Percentiles rank a stretch among this genome's conserved stretches.
Evolutionary conservation across 1,140 invertebrate genomes (phyloP).

Genomic region (Phenacoccus solenopsis): DNA sequence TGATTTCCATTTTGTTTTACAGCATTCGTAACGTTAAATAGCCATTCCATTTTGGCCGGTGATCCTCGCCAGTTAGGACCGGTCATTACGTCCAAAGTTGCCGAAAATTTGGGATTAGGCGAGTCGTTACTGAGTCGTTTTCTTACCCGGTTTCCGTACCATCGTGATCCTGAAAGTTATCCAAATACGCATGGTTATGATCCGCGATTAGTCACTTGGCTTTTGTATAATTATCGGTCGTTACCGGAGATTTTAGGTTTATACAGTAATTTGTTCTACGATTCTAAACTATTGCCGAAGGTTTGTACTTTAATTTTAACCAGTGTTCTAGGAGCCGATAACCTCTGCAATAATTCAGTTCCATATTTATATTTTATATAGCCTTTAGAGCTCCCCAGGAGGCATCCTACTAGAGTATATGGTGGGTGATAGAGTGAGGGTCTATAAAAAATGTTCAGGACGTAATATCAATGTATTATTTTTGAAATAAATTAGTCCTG

Average conservation of each 20-base stretch:
- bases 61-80: slow-evolving; percentile 89
- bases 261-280: slow-evolving; percentile 72
- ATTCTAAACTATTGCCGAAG: slow-evolving; percentile 47
- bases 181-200: slow-evolving; percentile 45
- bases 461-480: too few species aligned
- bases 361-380: too few species aligned
- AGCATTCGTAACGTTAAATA: slow-evolving; percentile 27
- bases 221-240: slow-evolving; percentile 64
- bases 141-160: slow-evolving; percentile 28
- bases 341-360: too few species aligned
- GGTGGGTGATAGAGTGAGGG: too few species aligned
- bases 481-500: too few species aligned
- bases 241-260: slow-evolving; percentile 59
- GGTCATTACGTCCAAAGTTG: slow-evolving; percentile 53
- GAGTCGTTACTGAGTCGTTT: slow-evolving; percentile 32
- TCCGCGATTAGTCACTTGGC: slow-evolving; percentile 51
- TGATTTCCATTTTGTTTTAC: not conserved
- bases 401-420: too few species aligned
- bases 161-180: slow-evolving; percentile 31
- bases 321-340: too few species aligned
- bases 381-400: too few species aligned
- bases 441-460: too few species aligned
- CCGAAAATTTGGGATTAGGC: slow-evolving; percentile 46
- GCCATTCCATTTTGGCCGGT: slow-evolving; percentile 70
- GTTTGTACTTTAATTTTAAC: slow-evolving; percentile 34